These are phyloP conservation scores for Oplegnathus fasciatus DNA, from an alignment of 2,113 vertebrate species.

Conservation along the genomic window DNA sequence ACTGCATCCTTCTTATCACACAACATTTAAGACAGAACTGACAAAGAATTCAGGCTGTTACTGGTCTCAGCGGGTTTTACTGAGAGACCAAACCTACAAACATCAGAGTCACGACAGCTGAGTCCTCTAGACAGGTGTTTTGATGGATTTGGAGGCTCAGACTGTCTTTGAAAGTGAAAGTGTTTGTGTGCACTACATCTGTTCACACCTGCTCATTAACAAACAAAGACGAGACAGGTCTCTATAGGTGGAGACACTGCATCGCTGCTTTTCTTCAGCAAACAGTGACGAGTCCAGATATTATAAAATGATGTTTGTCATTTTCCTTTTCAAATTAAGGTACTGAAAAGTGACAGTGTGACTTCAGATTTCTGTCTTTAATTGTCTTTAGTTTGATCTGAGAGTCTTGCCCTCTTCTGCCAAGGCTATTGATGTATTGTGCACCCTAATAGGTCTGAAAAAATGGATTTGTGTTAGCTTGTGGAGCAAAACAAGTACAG, in stretches of 20 bases:
- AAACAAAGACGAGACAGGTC: not conserved
- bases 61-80: not conserved
- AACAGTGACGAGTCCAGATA: no score
- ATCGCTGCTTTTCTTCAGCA: no score
- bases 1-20: not conserved
- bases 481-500: no score
- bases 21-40: not conserved
- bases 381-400: no score
- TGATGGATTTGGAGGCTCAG: not conserved
- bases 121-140: no score
- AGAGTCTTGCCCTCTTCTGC: no score
- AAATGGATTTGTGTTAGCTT: not conserved
- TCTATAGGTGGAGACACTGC: not conserved
- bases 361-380: no score
- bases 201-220: conserved; percentile 29
- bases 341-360: no score
- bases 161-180: conserved; percentile 8
- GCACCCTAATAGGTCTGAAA: not conserved
- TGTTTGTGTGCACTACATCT: conserved; percentile 17
- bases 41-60: not conserved
- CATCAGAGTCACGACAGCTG: not conserved
- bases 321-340: not conserved
- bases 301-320: not conserved
- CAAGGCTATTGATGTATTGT: no score
- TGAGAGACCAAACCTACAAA: not conserved